Evolutionary conservation across 2,888 invertebrate genomes (phyloP).

Genomic region (Tetranychus truncatus): DNA sequence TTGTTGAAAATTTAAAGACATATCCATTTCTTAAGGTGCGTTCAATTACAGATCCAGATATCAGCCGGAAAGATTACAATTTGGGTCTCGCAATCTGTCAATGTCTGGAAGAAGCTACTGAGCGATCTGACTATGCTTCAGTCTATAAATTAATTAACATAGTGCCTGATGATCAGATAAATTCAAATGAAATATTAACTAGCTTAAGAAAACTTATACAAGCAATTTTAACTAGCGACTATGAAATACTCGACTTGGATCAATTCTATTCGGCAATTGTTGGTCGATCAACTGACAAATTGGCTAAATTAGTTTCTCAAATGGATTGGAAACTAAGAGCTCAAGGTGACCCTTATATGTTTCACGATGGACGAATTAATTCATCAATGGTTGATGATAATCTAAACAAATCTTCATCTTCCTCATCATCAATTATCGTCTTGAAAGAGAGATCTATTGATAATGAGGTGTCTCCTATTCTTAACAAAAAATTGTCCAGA

Average conservation of each 20-base stretch:
- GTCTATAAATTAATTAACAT: constrained; percentile 11
- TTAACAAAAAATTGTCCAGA: not conserved
- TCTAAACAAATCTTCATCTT: not conserved
- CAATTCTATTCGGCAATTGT: constrained; percentile 13
- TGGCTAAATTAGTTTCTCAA: not conserved
- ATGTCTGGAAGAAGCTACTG: not conserved
- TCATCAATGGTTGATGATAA: not conserved
- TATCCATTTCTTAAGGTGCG: not conserved
- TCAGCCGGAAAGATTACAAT: not conserved
- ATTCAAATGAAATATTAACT: constrained; percentile 7
- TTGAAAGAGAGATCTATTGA: not conserved
- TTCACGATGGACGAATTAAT: not conserved
- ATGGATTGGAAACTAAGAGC: not conserved
- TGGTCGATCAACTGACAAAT: constrained; percentile 3
- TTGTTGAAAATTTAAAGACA: not conserved
- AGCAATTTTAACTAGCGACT: not conserved
- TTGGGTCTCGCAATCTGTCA: not conserved
- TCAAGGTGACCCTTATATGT: not conserved
- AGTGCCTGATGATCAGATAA: constrained; percentile 17
- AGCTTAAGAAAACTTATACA: constrained; percentile 10
- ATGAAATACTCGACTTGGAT: not conserved
- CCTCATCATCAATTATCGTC: not conserved
- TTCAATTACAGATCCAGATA: not conserved
- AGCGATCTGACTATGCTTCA: not conserved
- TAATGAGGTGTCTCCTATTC: not conserved